Percentiles rank a stretch among this genome's conserved stretches.
These are phyloP conservation scores for Blastomussa wellsi DNA, from an alignment of 92 coral and sea anemone species.

Conservation along the genomic window DNA sequence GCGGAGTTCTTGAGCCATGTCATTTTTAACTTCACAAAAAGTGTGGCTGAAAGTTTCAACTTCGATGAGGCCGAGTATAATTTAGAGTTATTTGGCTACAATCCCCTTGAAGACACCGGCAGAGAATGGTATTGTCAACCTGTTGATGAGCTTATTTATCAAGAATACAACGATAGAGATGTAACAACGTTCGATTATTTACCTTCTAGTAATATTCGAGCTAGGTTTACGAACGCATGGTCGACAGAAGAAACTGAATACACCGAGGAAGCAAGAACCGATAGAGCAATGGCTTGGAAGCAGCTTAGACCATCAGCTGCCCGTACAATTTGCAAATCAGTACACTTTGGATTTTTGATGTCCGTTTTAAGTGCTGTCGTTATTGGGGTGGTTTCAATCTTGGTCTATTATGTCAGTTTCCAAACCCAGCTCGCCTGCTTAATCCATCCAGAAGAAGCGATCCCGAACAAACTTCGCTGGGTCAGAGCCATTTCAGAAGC, in stretches of 20 bases:
- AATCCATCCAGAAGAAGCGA: background rate
- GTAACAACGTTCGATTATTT: background rate
- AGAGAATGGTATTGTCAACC: background rate
- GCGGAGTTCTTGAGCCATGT: background rate
- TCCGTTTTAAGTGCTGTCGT: constrained; percentile 12
- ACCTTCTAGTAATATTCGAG: background rate
- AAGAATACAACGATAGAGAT: constrained; percentile 8
- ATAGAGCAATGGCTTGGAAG: constrained; percentile 10
- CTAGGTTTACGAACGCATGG: background rate
- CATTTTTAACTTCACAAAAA: background rate
- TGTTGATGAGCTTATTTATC: constrained; percentile 1
- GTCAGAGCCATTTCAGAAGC: background rate
- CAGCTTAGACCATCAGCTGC: background rate
- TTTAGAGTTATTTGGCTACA: constrained; percentile 5
- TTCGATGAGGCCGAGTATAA: background rate
- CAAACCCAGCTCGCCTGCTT: background rate
- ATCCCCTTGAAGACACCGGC: constrained; percentile 1
- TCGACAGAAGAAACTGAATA: background rate
- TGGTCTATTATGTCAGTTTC: background rate
- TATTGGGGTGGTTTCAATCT: background rate
- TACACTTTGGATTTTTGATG: background rate
- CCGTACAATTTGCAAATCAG: background rate
- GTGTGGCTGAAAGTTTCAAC: background rate
- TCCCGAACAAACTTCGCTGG: constrained; percentile 1
- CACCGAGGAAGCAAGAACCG: background rate